Conservation (phyloP, 2,888 invertebrate species). For the Oligia latruncula region DNA sequence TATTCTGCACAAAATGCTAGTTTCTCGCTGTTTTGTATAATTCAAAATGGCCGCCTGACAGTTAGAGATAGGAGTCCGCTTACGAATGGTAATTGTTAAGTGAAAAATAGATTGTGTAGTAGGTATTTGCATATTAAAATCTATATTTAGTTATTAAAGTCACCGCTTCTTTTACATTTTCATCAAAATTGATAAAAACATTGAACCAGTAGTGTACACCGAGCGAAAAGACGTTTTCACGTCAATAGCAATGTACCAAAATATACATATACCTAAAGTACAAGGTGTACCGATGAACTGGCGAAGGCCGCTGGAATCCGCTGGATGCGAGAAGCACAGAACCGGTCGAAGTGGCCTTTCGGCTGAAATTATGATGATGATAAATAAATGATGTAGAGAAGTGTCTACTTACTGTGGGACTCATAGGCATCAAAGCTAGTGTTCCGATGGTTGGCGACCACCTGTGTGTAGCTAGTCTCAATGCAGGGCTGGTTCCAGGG, state of each 20-base stretch:
- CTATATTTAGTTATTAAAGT: background rate
- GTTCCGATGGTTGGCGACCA: slow-evolving; percentile 76
- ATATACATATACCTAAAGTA: too few relatives aligned
- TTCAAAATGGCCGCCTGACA: slow-evolving; percentile 44
- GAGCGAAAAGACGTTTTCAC: background rate
- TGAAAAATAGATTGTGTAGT: background rate
- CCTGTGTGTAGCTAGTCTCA: slow-evolving; percentile 77
- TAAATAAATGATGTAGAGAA: background rate
- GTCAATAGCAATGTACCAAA: background rate
- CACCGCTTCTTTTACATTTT: background rate
- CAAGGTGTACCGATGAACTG: too few relatives aligned
- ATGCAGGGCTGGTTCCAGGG: slow-evolving; percentile 78
- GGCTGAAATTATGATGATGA: too few relatives aligned
- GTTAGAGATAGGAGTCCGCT: slow-evolving; percentile 9
- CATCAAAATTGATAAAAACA: background rate
- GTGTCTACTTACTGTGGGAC: slow-evolving; percentile 74
- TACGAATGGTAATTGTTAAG: slow-evolving; percentile 1
- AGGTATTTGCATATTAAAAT: background rate
- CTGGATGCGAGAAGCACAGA: too few relatives aligned
- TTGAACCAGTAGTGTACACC: background rate
- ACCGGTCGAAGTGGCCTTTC: too few relatives aligned
- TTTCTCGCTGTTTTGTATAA: slow-evolving; percentile 38
- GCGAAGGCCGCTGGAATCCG: too few relatives aligned
- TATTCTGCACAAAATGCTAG: slow-evolving; percentile 27
- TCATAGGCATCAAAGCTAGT: slow-evolving; percentile 76